These are phyloP conservation scores for Liposcelis brunnea DNA, from an alignment of 2,888 invertebrate species.

Conservation along the genomic window DNA sequence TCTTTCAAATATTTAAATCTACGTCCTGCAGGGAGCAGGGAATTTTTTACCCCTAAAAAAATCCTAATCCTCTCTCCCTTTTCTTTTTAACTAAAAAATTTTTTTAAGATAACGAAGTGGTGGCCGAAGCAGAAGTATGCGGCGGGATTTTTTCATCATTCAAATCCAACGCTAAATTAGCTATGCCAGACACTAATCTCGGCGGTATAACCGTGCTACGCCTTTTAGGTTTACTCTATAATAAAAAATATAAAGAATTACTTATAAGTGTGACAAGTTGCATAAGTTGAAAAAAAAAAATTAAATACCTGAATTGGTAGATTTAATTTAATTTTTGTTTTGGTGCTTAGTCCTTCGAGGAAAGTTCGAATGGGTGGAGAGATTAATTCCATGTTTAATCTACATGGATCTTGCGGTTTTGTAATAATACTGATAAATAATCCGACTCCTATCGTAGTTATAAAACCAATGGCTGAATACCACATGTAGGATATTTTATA, in stretches of 20 bases:
- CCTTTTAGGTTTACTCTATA: too few relatives aligned
- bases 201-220: neutral
- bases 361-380: constrained; percentile 39
- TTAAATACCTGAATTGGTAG: constrained; percentile 16
- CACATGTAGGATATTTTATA: constrained; percentile 76
- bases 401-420: constrained; percentile 39
- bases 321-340: constrained; percentile 17
- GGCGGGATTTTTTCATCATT: neutral
- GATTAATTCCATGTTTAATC: constrained; percentile 45
- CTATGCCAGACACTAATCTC: neutral
- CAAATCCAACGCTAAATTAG: constrained; percentile 3
- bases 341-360: constrained; percentile 17
- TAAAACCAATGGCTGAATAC: constrained; percentile 70
- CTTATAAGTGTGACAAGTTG: too few relatives aligned
- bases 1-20: too few relatives aligned
- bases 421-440: constrained; percentile 51
- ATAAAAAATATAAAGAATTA: too few relatives aligned
- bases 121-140: neutral
- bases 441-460: constrained; percentile 54
- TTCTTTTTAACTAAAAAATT: too few relatives aligned
- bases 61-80: too few relatives aligned
- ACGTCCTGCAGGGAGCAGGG: too few relatives aligned
- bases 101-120: too few relatives aligned
- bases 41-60: too few relatives aligned
- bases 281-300: too few relatives aligned